Base-by-base conservation (phyloP, 1,140 invertebrate genomes). In the Lepidurus apus region DNA sequence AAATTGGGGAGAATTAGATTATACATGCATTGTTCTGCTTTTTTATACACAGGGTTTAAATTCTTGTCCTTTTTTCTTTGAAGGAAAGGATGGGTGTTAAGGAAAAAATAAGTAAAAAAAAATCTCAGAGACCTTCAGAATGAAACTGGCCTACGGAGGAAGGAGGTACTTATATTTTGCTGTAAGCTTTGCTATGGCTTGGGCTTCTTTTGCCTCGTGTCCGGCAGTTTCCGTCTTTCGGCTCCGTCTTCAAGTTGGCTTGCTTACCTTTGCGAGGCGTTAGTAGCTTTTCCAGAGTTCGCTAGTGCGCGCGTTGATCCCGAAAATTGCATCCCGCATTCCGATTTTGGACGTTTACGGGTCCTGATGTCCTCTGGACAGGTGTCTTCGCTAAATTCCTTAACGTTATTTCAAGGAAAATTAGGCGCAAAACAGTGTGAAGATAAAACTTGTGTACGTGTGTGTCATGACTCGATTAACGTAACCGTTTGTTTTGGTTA, bases 131-230 rank as follows among this genome's bases (percentile, higher is more conserved):
- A 65, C 53, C 53, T 65, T 65, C 13, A 17, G 53, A 9, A 17
- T 21, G 53, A 17, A 65, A 65, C 21, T 65, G 53, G 53, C 53
- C 53, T 65, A 65, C 53, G 53, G 6, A 65, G 53, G 21, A 65
- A 65, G 53, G 53, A 21, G 53, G 53, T 65, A 65, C 53, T 65
- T 65, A 10, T 7, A 21, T 13, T 13, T 65, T 65, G 53, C 9
- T 11, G 53, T 21, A 21, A 21, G 53, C 53, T 65, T 65, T 21
- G 6, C 53, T 65, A 17, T 65, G 53, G 13, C 53, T 65, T 65
- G 53, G 53, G 53, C 53, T 65, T 65, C 53, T 21, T 65, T 65
- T 65, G 53, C 53, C 53, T 65, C 53, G 53, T 65, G 53, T 65
- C 53, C 53, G 13, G n/a, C 53, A 65, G 53, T 65, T 65, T 65